A percentile compares a stretch with the other conserved stretches of the same genome.
These are phyloP conservation scores for Labroides dimidiatus DNA, from an alignment of 2,797 vertebrate genomes.

Conservation along the genomic window DNA sequence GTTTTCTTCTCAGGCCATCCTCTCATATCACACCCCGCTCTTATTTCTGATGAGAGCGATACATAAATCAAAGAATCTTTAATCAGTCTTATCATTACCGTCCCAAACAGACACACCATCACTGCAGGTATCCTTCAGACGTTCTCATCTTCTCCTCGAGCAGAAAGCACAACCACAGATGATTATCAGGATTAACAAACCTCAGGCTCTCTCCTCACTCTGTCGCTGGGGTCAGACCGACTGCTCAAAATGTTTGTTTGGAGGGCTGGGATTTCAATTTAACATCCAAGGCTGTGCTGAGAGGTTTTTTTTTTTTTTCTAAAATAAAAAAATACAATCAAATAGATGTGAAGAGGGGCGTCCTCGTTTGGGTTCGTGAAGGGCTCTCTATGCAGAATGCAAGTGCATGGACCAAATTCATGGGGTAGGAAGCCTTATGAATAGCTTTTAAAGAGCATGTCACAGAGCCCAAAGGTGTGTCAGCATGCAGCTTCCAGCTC, in stretches of 20 bases:
- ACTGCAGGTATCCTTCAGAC: constrained; percentile 36
- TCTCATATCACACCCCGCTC: constrained; percentile 11
- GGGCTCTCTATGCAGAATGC: not conserved
- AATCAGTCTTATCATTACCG: constrained; percentile 25
- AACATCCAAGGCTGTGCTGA: not conserved
- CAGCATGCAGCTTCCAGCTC: too few relatives aligned
- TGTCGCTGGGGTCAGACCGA: not conserved
- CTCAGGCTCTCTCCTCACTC: not conserved
- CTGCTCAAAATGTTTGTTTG: constrained; percentile 24
- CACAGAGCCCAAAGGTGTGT: too few relatives aligned
- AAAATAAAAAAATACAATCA: not conserved
- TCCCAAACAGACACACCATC: constrained; percentile 27
- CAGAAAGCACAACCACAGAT: constrained; percentile 5
- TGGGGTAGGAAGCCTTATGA: too few relatives aligned
- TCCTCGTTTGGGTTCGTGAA: not conserved
- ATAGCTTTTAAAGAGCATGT: too few relatives aligned
- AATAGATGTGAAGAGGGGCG: not conserved
- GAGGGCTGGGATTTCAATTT: not conserved
- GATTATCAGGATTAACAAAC: constrained; percentile 28
- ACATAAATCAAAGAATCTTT: constrained; percentile 22
- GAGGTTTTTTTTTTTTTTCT: not conserved
- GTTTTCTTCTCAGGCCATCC: constrained; percentile 9
- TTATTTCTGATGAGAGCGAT: constrained; percentile 11
- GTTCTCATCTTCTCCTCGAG: constrained; percentile 3
- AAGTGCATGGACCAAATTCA: too few relatives aligned